Conservation (phyloP, 2,797 vertebrate species). For the Takifugu rubripes region DNA sequence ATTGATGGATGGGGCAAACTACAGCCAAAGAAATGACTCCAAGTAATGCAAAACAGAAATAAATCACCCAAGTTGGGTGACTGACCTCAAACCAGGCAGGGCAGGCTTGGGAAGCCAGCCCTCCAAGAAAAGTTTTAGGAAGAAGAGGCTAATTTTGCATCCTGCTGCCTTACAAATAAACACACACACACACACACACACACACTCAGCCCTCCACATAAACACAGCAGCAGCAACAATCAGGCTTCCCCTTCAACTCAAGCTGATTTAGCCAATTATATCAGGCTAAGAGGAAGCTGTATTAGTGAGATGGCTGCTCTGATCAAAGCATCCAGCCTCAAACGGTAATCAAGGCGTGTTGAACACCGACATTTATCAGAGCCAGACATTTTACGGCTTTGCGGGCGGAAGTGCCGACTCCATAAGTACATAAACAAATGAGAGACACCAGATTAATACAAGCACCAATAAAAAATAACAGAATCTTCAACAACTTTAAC, state of each 20-base stretch:
- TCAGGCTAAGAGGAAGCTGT: conserved; percentile 52
- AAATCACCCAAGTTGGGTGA: not conserved
- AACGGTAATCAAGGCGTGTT: conserved; percentile 41
- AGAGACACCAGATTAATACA: conserved; percentile 7
- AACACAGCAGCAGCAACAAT: conserved; percentile 49
- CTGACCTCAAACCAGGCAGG: conserved; percentile 36
- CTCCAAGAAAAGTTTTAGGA: conserved; percentile 29
- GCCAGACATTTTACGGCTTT: conserved; percentile 41
- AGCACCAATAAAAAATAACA: conserved; percentile 7
- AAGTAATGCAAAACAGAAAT: too few species aligned
- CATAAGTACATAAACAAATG: conserved; percentile 33
- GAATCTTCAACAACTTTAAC: not conserved
- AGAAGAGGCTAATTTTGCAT: conserved; percentile 45
- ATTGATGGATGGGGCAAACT: too few species aligned
- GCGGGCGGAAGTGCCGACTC: conserved; percentile 32
- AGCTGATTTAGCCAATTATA: conserved; percentile 57
- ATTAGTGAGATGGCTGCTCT: conserved; percentile 50
- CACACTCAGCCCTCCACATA: conserved; percentile 26
- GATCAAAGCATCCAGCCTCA: conserved; percentile 60
- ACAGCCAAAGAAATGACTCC: too few species aligned
- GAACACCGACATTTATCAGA: conserved; percentile 40
- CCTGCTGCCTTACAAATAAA: conserved; percentile 39
- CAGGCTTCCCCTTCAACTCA: conserved; percentile 40
- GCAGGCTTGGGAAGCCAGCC: conserved; percentile 61
- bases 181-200: conserved; percentile 6